Percentiles rank a stretch among this genome's conserved stretches.
Evolutionary conservation across 2,888 invertebrate species (phyloP).

Genomic region (Tenthredo distinguenda): DNA sequence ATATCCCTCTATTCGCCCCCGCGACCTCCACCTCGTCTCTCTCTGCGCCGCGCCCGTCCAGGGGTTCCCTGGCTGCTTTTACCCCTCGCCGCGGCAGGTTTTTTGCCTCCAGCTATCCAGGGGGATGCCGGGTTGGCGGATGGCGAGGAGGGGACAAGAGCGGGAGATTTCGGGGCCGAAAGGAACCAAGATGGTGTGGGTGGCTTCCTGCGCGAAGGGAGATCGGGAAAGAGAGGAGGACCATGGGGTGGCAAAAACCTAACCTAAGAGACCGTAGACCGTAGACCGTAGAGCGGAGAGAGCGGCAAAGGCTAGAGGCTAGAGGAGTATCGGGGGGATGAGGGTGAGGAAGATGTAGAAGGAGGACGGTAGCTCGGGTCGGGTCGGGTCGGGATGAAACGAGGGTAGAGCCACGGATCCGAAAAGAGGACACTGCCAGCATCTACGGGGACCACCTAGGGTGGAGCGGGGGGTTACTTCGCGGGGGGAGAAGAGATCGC

Average conservation of each 20-base stretch:
- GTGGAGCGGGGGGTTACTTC: conserved; percentile 71
- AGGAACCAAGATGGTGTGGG: conserved; percentile 51
- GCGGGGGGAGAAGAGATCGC: conserved; percentile 51
- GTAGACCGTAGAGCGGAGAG: conserved; percentile 32
- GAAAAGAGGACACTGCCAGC: conserved; percentile 72
- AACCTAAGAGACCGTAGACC: conserved; percentile 74
- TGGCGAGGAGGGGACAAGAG: conserved; percentile 66
- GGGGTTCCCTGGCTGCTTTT: conserved; percentile 62
- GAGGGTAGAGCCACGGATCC: conserved; percentile 65
- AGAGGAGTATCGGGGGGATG: conserved; percentile 40
- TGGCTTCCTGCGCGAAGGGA: conserved; percentile 46
- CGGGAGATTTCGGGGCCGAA: conserved; percentile 50
- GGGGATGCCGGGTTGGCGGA: conserved; percentile 59
- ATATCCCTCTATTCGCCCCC: conserved; percentile 71
- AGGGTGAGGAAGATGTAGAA: conserved; percentile 53
- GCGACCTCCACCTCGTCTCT: conserved; percentile 68
- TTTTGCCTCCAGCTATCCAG: conserved; percentile 71
- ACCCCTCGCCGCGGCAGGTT: conserved; percentile 67
- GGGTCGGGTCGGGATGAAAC: conserved; percentile 53
- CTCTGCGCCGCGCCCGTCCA: conserved; percentile 63
- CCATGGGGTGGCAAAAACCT: conserved; percentile 66
- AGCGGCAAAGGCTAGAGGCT: conserved; percentile 34
- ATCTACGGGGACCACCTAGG: conserved; percentile 73
- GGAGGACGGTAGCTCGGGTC: conserved; percentile 50
- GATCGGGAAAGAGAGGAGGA: conserved; percentile 56